Conservation (phyloP, 2,113 vertebrate species). For the Seriola rivoliana region DNA sequence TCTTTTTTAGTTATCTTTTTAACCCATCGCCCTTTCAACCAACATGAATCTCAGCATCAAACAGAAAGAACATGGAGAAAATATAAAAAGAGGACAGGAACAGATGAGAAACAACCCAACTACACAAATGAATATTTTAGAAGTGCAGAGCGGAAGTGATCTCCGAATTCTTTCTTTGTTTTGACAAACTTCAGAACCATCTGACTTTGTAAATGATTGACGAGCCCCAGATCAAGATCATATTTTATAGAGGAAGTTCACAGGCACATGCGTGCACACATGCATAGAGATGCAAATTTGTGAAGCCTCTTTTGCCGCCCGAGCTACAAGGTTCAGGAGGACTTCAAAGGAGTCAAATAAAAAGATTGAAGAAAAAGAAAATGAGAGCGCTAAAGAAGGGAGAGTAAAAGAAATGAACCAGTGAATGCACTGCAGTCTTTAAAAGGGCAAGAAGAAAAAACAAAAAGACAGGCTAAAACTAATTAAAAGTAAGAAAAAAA, state of each 20-base stretch:
- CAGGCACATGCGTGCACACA: not conserved
- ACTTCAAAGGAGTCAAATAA: slow-evolving; percentile 13
- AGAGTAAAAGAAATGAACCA: not conserved
- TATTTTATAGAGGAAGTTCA: slow-evolving; percentile 32
- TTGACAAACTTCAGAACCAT: slow-evolving; percentile 40
- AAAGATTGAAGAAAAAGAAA: slow-evolving; percentile 1
- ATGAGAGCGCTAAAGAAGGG: not conserved
- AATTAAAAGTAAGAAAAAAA: not conserved
- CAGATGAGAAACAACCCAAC: not conserved
- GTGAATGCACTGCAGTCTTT: not conserved
- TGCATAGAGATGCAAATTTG: not conserved
- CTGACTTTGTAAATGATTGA: slow-evolving; percentile 46
- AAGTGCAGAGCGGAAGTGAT: not conserved
- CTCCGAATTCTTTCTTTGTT: slow-evolving; percentile 33
- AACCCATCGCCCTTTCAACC: not conserved
- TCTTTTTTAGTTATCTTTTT: not conserved
- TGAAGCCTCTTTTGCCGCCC: slow-evolving; percentile 7
- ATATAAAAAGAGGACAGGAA: no score
- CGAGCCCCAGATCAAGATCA: slow-evolving; percentile 7
- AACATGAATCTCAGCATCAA: not conserved
- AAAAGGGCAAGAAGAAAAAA: not conserved
- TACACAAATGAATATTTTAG: slow-evolving; percentile 34
- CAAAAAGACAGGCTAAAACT: not conserved
- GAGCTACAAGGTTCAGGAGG: not conserved
- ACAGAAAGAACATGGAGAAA: not conserved